These are phyloP conservation scores for Hemistola chrysoprasaria DNA, from an alignment of 2,888 invertebrate genomes.

Conservation along the genomic window DNA sequence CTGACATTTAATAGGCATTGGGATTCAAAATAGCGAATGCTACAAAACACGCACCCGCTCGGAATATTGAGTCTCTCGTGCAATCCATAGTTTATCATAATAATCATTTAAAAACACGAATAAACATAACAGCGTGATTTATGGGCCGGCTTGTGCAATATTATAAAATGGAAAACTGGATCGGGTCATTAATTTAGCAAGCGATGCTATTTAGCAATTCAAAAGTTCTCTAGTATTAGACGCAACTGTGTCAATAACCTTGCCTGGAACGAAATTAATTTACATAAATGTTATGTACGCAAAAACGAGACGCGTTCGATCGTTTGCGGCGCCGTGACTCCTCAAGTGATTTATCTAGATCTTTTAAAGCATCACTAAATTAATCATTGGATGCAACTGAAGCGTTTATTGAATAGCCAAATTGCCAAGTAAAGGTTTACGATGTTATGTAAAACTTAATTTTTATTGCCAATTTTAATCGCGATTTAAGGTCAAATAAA, in stretches of 20 bases:
- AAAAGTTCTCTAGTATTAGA: slow-evolving; percentile 54
- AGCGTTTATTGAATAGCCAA: slow-evolving; percentile 23
- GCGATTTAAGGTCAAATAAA: slow-evolving; percentile 4
- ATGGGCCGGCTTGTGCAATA: slow-evolving; percentile 47
- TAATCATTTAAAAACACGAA: slow-evolving; percentile 30
- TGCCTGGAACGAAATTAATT: slow-evolving; percentile 64
- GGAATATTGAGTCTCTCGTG: slow-evolving; percentile 43
- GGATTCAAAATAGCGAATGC: slow-evolving; percentile 49
- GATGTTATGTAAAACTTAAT: slow-evolving; percentile 28
- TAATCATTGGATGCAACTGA: slow-evolving; percentile 32
- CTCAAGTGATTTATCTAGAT: slow-evolving; percentile 43
- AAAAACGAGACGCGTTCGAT: slow-evolving; percentile 44
- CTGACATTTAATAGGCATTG: slow-evolving; percentile 45
- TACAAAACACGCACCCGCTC: slow-evolving; percentile 37
- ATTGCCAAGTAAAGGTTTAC: slow-evolving; percentile 37
- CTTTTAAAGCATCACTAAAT: slow-evolving; percentile 7
- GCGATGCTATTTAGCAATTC: slow-evolving; percentile 61
- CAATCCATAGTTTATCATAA: slow-evolving; percentile 38
- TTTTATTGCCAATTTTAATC: slow-evolving; percentile 33
- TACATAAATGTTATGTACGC: slow-evolving; percentile 53
- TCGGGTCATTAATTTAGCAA: slow-evolving; percentile 60
- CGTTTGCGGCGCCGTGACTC: slow-evolving; percentile 40
- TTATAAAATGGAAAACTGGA: slow-evolving; percentile 53
- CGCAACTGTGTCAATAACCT: slow-evolving; percentile 75
- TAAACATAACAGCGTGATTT: slow-evolving; percentile 44